Conservation (phyloP, 2,888 invertebrate genomes). For the Alviniconcha strummeri region DNA sequence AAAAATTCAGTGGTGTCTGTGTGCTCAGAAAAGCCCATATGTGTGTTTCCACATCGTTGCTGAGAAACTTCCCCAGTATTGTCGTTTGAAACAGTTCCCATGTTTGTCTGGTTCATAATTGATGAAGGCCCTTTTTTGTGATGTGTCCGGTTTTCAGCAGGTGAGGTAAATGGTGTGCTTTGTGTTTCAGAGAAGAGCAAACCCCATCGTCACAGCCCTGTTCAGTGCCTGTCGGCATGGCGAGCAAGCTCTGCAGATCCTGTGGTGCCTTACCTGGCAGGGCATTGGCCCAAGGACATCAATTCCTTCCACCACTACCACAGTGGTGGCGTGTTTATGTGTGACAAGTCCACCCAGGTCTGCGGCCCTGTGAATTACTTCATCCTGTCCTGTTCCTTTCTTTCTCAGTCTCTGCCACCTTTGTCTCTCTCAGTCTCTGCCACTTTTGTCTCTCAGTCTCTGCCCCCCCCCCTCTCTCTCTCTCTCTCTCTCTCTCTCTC, state of each 20-base stretch:
- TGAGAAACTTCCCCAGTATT: too few species aligned
- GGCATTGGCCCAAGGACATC: conserved; percentile 63
- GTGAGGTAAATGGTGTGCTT: too few species aligned
- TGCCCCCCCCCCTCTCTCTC: conserved; percentile 7
- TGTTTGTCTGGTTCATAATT: too few species aligned
- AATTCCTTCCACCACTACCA: conserved; percentile 48
- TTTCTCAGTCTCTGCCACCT: neutral
- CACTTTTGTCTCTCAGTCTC: conserved; percentile 20
- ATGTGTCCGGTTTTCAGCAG: too few species aligned
- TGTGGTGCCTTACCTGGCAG: conserved; percentile 59
- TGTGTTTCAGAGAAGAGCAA: conserved; percentile 53
- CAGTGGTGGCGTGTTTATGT: conserved; percentile 48
- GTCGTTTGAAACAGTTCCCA: too few species aligned
- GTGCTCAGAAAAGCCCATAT: too few species aligned
- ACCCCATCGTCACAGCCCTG: conserved; percentile 38
- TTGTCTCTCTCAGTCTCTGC: neutral
- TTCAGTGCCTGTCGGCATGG: conserved; percentile 35
- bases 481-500: conserved; percentile 2
- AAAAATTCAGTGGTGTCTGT: too few species aligned
- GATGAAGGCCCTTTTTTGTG: too few species aligned
- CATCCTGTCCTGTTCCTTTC: neutral
- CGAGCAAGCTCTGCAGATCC: conserved; percentile 61
- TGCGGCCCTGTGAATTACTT: neutral
- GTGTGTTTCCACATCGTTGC: too few species aligned
- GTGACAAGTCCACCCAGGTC: conserved; percentile 62